Conservation (phyloP, 2,113 vertebrate species). For the Saguinus midas region DNA sequence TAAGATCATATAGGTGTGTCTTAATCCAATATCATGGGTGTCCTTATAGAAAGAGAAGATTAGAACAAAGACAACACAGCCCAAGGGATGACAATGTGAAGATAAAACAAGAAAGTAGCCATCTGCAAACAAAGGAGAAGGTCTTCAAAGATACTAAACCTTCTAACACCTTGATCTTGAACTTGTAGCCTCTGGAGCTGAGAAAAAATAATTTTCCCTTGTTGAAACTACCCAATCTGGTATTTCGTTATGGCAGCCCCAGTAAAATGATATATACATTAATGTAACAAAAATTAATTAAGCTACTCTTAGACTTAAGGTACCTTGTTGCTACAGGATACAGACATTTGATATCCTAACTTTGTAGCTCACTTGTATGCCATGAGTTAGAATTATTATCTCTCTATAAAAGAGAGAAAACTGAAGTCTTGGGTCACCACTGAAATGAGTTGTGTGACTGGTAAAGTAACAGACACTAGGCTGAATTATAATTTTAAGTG, state of each 20-base stretch:
- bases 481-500: background rate
- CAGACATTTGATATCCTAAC: background rate
- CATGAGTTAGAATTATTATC: background rate
- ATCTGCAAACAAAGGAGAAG: background rate
- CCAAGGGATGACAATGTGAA: background rate
- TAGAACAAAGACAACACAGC: background rate
- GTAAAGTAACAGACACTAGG: background rate
- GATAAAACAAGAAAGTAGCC: background rate
- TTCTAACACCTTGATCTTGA: background rate
- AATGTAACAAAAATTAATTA: conserved; percentile 14
- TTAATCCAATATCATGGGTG: background rate
- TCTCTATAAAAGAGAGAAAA: background rate
- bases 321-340: background rate
- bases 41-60: background rate
- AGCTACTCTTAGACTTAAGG: background rate
- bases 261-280: background rate
- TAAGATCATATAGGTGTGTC: background rate
- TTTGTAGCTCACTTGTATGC: background rate
- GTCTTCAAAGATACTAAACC: background rate
- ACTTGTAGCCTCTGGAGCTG: background rate
- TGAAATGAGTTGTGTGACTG: background rate
- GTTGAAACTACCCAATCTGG: background rate
- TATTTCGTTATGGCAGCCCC: background rate
- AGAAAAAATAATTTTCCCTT: background rate
- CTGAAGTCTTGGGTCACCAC: background rate